phyloP scores from a whole-genome alignment of 2,113 vertebrate species.

The Sceloporus tristichus region DNA sequence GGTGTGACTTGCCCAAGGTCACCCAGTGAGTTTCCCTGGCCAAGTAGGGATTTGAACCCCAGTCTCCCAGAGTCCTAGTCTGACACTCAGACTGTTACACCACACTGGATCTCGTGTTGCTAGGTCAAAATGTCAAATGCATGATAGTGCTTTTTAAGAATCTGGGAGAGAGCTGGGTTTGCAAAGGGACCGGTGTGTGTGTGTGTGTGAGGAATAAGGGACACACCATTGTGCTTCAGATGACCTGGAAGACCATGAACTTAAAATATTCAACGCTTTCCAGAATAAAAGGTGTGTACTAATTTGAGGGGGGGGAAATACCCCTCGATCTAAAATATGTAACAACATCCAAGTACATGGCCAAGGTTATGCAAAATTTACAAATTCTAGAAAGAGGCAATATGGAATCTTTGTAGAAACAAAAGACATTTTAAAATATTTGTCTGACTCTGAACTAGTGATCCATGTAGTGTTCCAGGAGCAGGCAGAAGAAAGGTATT shows the following conservation, averaged over 20 bases:
- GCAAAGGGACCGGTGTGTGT: not conserved
- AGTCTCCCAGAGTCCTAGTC: no score
- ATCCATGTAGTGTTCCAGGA: not conserved
- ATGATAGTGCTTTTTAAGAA: not conserved
- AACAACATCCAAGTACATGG: not conserved
- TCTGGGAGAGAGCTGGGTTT: no score
- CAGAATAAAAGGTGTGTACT: not conserved
- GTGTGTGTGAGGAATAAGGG: no score
- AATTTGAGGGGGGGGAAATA: not conserved
- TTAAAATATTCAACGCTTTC: not conserved
- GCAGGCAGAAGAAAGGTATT: conserved; percentile 18
- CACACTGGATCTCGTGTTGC: no score
- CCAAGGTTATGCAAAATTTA: not conserved
- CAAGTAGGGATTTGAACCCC: no score
- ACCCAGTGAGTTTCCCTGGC: no score
- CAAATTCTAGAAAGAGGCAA: not conserved
- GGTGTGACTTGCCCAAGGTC: no score
- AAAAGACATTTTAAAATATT: conserved; percentile 4
- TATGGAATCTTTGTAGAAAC: not conserved
- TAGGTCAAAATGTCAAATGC: not conserved
- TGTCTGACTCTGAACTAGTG: not conserved
- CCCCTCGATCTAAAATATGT: not conserved
- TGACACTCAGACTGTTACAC: no score
- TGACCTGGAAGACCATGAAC: not conserved
- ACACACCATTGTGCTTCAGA: not conserved